A percentile compares a stretch with the other conserved stretches of the same genome.
Evolutionary conservation across 2,113 vertebrate species (phyloP).

Genomic region (Echinops telfairi): DNA sequence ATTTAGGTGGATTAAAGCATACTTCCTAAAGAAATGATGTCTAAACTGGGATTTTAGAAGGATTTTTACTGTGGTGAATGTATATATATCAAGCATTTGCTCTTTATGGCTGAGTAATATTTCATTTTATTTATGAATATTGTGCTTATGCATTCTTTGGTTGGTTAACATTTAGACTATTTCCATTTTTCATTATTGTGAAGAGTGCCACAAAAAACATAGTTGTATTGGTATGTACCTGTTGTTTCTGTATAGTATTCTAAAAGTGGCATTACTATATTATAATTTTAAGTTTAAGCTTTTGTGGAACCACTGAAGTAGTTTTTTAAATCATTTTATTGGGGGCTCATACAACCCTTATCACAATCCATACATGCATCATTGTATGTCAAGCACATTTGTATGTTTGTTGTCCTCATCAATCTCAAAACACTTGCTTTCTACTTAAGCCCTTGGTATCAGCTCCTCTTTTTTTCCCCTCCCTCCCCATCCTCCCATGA

Average conservation of each 20-base stretch:
- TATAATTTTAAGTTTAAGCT: neutral
- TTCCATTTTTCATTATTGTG: neutral
- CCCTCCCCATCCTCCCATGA: too few relatives aligned
- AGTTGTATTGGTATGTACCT: neutral
- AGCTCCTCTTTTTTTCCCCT: too few relatives aligned
- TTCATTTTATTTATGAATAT: neutral
- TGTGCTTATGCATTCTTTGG: neutral
- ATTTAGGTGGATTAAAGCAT: neutral
- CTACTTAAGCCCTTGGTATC: too few relatives aligned
- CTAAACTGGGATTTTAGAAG: slow-evolving; percentile 1
- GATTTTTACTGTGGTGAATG: neutral
- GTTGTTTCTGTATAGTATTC: neutral
- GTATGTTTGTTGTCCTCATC: too few relatives aligned
- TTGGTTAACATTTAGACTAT: neutral
- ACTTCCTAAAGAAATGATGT: neutral
- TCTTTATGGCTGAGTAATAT: neutral
- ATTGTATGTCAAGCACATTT: too few relatives aligned
- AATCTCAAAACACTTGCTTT: too few relatives aligned
- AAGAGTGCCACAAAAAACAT: neutral
- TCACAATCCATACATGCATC: too few relatives aligned
- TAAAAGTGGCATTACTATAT: neutral
- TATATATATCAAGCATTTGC: neutral
- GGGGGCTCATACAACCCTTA: too few relatives aligned
- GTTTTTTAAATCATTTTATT: too few relatives aligned
- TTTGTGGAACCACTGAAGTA: neutral